These are phyloP conservation scores for Sitodiplosis mosellana DNA, from an alignment of 1,140 invertebrate species.

Conservation along the genomic window DNA sequence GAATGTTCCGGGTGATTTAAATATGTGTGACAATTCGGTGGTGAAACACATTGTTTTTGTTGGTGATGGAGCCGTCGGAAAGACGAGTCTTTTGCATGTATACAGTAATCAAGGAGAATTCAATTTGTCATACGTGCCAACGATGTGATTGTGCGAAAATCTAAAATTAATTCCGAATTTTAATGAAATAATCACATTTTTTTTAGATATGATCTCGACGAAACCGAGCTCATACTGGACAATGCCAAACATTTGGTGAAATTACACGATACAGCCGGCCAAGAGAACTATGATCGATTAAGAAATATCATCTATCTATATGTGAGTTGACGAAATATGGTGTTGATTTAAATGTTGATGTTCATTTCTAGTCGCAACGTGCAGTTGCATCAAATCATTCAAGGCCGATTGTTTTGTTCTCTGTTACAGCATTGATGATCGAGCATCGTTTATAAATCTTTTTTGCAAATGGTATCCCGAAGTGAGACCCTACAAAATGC, in stretches of 20 bases:
- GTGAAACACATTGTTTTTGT: slow-evolving; percentile 16
- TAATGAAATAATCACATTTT: no score
- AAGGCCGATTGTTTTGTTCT: neutral
- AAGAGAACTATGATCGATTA: slow-evolving; percentile 1
- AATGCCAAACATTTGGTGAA: neutral
- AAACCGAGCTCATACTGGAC: neutral
- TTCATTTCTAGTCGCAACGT: neutral
- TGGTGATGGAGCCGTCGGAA: slow-evolving; percentile 41
- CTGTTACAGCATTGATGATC: neutral
- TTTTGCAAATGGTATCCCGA: slow-evolving; percentile 1
- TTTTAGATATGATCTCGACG: slow-evolving; percentile 1
- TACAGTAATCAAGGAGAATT: slow-evolving; percentile 46
- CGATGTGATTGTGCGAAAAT: slow-evolving; percentile 38
- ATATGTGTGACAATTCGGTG: no score
- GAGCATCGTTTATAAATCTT: slow-evolving; percentile 1
- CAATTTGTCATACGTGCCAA: slow-evolving; percentile 50
- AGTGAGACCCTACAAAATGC: neutral
- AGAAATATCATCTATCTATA: neutral
- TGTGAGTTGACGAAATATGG: no score
- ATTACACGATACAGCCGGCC: slow-evolving; percentile 2
- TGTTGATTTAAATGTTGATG: no score
- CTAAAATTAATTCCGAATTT: no score
- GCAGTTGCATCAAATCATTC: neutral
- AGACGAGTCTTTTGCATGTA: slow-evolving; percentile 61
- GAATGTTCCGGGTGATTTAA: no score